These are phyloP conservation scores for Apamea anceps DNA, from an alignment of 2,888 invertebrate genomes.

Conservation along the genomic window DNA sequence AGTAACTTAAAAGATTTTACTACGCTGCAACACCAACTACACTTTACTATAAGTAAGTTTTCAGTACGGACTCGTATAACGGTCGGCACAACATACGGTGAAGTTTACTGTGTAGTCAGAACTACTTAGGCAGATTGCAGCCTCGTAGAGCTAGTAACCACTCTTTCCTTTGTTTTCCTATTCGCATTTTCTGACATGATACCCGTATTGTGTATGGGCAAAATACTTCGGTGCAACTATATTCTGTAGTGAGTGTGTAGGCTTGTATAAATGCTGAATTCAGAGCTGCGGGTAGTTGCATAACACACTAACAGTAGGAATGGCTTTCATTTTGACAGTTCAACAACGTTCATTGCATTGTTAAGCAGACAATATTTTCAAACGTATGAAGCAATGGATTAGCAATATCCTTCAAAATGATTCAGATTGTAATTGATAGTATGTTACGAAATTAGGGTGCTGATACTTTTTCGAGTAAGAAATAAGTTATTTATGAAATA, in stretches of 20 bases:
- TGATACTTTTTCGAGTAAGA: not conserved
- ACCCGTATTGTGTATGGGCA: conserved; percentile 33
- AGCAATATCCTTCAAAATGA: not conserved
- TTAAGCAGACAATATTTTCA: not conserved
- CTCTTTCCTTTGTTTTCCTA: conserved; percentile 47
- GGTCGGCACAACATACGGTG: conserved; percentile 1
- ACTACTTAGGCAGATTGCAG: conserved; percentile 56
- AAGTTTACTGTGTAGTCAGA: conserved; percentile 46
- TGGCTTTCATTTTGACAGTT: not conserved
- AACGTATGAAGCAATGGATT: not conserved
- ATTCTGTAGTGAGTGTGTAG: not conserved
- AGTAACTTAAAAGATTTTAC: not conserved
- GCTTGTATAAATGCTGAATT: not conserved
- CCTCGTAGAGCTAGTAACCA: conserved; percentile 34
- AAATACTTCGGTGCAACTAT: conserved; percentile 20
- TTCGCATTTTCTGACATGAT: conserved; percentile 47
- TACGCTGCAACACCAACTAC: not conserved
- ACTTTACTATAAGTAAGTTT: not conserved
- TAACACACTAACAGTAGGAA: not conserved
- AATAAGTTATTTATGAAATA: not conserved
- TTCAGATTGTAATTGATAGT: not conserved
- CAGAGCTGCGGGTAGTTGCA: not conserved
- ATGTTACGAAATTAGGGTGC: not conserved
- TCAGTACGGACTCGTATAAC: conserved; percentile 1
- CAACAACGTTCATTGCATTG: no score